A percentile compares a stretch with the other conserved stretches of the same genome.
phyloP scores from a whole-genome alignment of 1,140 invertebrate genomes.

The Drosophila bocki region DNA sequence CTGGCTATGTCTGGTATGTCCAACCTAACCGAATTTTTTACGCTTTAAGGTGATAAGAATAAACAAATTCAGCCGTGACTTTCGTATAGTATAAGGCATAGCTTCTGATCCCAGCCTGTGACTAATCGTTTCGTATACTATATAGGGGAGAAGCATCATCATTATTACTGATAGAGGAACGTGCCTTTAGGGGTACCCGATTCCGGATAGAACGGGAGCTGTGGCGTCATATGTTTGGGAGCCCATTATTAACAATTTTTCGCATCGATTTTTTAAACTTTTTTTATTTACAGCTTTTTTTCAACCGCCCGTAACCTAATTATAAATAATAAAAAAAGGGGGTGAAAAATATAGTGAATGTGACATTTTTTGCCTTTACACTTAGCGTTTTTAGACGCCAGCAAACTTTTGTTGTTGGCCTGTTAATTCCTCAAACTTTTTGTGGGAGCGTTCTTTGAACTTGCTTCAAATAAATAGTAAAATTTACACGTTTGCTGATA shows the following conservation, averaged over 20 bases:
- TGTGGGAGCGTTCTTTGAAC: conserved; percentile 25
- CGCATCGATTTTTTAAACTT: not conserved
- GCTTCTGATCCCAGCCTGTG: conserved; percentile 28
- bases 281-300: conserved; percentile 39
- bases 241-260: conserved; percentile 21
- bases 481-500: conserved; percentile 36
- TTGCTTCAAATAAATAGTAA: not conserved
- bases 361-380: conserved; percentile 52
- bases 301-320: conserved; percentile 74
- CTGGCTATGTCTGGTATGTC: conserved; percentile 17
- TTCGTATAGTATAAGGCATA: not conserved
- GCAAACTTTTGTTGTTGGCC: conserved; percentile 46
- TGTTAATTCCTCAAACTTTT: conserved; percentile 25
- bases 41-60: conserved; percentile 8
- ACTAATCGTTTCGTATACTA: conserved; percentile 34
- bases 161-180: conserved; percentile 38
- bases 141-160: conserved; percentile 26
- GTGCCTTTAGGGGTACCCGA: conserved; percentile 48
- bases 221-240: conserved; percentile 37
- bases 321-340: conserved; percentile 45
- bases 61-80: conserved; percentile 11
- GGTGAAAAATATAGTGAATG: conserved; percentile 31
- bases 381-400: conserved; percentile 37
- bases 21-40: conserved; percentile 1
- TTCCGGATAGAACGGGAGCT: conserved; percentile 14